Base-by-base conservation (phyloP, 1,140 invertebrate species). In the Temnothorax longispinosus region DNA sequence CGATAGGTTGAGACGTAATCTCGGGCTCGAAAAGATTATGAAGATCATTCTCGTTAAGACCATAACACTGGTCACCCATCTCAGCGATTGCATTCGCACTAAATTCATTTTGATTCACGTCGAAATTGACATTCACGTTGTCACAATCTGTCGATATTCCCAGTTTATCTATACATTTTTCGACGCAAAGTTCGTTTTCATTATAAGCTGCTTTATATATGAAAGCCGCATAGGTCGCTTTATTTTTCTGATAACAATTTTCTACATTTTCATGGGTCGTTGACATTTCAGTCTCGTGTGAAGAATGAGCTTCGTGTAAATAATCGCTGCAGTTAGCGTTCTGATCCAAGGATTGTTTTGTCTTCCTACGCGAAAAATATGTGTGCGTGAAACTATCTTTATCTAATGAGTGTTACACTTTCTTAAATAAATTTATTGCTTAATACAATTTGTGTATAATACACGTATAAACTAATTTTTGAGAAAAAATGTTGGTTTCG, bases 11-110 rank as follows among this genome's bases (percentile, higher is more conserved):
- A 41, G 88, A 77, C 64, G 80, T 80, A 56, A 92, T 92, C 71
- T 93, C 78, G 0, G 87, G 74, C 84, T 92, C 90, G 77, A 92
- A 92, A 88, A 93, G 89, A 87, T 80, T 88, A 76, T 13, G 88
- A 86, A 91, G 88, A 86, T 91, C 90, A 47, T 84, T 71, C 71
- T 90, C 76, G 52, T 84, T 67, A n/a, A 92, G 60, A 56, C 90
- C 74, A 86, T 85, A 87, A 47, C 58, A 76, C 10, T 35, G 11
- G n/a, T 87, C 82, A 50, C 85, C 65, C 21, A 44, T 65, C 18
- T 58, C 65, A 56, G 15, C 3, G 52, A 41, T 88, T 74, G 62
- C 74, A 54, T 88, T 76, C 41, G 27, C 21, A 47, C 7, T 76
- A 60, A 60, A 27, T 60, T 89, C 32, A 54, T 72, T 91, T 67